Conservation (phyloP, 2,797 vertebrate genomes). For the Acipenser ruthenus region DNA sequence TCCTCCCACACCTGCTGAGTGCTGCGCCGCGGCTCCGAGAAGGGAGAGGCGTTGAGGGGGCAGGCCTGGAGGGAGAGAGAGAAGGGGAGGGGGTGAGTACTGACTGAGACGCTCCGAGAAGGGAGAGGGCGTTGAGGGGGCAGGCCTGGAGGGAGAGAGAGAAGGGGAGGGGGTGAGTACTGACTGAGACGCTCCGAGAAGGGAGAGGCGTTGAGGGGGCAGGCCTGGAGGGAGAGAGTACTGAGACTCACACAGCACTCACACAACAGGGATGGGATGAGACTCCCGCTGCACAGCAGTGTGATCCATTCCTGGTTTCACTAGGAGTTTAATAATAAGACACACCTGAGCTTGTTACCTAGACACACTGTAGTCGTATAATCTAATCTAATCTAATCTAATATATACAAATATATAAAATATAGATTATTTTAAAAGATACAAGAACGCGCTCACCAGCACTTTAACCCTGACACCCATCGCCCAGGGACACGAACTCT, state of each 20-base stretch:
- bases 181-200: slow-evolving; percentile 36
- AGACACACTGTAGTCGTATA: neutral
- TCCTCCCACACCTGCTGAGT: slow-evolving; percentile 70
- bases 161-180: no score
- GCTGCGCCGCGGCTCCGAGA: slow-evolving; percentile 31
- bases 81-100: no score
- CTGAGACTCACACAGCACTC: neutral
- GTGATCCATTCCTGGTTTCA: no score
- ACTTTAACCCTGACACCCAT: slow-evolving; percentile 58
- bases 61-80: no score
- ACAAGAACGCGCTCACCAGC: slow-evolving; percentile 45
- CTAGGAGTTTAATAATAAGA: neutral
- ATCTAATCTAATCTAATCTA: no score
- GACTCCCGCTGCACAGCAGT: no score
- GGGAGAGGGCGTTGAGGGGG: no score
- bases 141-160: no score
- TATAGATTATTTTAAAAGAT: neutral
- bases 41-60: no score
- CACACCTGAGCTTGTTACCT: no score
- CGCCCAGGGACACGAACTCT: slow-evolving; percentile 57
- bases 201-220: slow-evolving; percentile 64
- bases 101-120: no score
- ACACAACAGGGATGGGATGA: neutral
- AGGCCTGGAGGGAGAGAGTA: slow-evolving; percentile 45
- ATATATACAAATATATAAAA: neutral